These are phyloP conservation scores for Noturus placidus DNA, from an alignment of 2,113 vertebrate genomes.

Conservation along the genomic window DNA sequence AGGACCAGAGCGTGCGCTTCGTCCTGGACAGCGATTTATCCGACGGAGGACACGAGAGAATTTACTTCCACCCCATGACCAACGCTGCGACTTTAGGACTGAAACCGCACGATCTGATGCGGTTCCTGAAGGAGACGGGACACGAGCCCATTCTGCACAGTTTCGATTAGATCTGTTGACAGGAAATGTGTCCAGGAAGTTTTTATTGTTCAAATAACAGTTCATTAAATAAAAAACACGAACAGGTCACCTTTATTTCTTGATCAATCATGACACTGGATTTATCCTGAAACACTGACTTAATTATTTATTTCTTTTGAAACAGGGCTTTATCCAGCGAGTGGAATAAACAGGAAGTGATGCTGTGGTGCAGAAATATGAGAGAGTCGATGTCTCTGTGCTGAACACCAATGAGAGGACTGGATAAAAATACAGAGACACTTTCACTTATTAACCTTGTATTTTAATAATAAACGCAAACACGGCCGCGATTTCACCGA, in stretches of 20 bases:
- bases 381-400: too few relatives aligned
- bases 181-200: not conserved
- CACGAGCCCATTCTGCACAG: constrained; percentile 78
- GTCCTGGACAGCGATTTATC: constrained; percentile 84
- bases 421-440: not conserved
- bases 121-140: constrained; percentile 84
- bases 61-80: constrained; percentile 94
- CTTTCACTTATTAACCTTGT: not conserved
- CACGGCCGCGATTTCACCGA: not conserved
- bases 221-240: not conserved
- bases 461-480: not conserved
- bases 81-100: constrained; percentile 87
- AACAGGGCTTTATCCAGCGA: not conserved
- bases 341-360: not conserved
- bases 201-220: not conserved
- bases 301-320: not conserved
- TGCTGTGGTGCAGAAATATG: not conserved
- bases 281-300: not conserved
- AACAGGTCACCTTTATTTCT: not conserved
- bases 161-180: constrained; percentile 62
- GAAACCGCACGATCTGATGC: constrained; percentile 79
- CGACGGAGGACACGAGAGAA: constrained; percentile 75
- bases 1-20: constrained; percentile 74
- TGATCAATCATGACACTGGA: not conserved
- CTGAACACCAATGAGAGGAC: too few relatives aligned